Percentiles rank a stretch among this genome's conserved stretches.
phyloP scores from a whole-genome alignment of 2,113 vertebrate species.

The Corythoichthys haematopterus region DNA sequence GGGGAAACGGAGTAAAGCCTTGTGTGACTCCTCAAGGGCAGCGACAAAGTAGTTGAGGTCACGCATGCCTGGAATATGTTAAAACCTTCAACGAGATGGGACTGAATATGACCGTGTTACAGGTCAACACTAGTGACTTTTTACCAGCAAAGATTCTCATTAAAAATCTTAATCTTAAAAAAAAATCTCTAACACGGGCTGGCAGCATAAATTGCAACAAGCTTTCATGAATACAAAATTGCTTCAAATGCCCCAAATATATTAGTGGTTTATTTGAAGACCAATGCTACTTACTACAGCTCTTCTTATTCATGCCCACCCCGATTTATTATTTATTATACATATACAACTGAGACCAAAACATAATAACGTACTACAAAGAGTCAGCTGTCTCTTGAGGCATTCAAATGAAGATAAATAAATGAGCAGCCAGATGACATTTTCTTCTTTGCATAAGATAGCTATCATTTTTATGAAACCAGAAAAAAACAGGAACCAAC shows the following conservation, averaged over 20 bases:
- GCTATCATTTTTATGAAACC: neutral
- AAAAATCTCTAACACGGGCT: constrained; percentile 18
- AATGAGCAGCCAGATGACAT: neutral
- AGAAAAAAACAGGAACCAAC: neutral
- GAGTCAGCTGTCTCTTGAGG: neutral
- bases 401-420: neutral
- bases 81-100: neutral
- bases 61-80: constrained; percentile 52
- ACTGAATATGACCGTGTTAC: neutral
- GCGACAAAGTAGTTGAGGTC: constrained; percentile 34
- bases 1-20: constrained; percentile 14
- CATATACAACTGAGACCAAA: neutral
- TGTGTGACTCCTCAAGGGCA: constrained; percentile 48
- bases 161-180: constrained; percentile 1
- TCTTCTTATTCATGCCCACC: neutral
- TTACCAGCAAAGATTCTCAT: neutral
- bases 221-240: constrained; percentile 7
- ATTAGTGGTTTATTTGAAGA: constrained; percentile 1
- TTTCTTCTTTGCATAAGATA: neutral
- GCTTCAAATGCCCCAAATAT: neutral
- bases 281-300: too few relatives aligned
- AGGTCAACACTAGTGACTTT: neutral
- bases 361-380: neutral
- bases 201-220: constrained; percentile 18
- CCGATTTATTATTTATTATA: neutral